Percentiles rank a stretch among this genome's conserved stretches.
Conservation (phyloP, 2,888 invertebrate species). For the Drosophila glabriapex region DNA sequence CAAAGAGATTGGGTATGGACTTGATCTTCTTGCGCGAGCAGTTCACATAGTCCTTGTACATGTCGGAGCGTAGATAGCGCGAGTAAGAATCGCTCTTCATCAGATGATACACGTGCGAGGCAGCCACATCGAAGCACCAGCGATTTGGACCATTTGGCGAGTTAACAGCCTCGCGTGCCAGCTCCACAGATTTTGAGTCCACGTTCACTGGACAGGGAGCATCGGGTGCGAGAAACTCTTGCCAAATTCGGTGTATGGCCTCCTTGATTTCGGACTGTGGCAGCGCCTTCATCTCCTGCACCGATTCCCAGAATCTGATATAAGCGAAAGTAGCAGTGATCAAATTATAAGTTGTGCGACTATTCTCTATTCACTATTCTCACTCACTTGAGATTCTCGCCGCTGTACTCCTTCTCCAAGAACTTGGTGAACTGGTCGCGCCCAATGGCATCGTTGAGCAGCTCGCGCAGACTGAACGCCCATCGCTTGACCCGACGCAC, state of each 20-base stretch:
- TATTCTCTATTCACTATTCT: not conserved
- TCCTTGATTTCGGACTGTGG: slow-evolving; percentile 93
- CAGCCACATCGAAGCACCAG: slow-evolving; percentile 98
- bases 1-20: slow-evolving; percentile 86
- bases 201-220: slow-evolving; percentile 99
- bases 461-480: slow-evolving; percentile 98
- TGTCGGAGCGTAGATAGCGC: slow-evolving; percentile 97
- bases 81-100: slow-evolving; percentile 99
- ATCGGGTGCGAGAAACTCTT: slow-evolving; percentile 96
- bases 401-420: slow-evolving; percentile 98
- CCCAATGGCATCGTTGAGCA: slow-evolving; percentile 97
- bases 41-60: slow-evolving; percentile 98
- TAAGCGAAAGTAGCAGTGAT: not conserved
- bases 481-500: slow-evolving; percentile 97
- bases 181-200: slow-evolving; percentile 95
- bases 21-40: slow-evolving; percentile 98
- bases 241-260: slow-evolving; percentile 95
- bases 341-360: not conserved
- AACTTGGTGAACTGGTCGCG: slow-evolving; percentile 98
- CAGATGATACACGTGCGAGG: slow-evolving; percentile 99
- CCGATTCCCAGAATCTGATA: slow-evolving; percentile 96
- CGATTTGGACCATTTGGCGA: slow-evolving; percentile 90
- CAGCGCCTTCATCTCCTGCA: slow-evolving; percentile 95
- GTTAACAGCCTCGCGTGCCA: slow-evolving; percentile 91
- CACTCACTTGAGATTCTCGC: slow-evolving; percentile 97